phyloP scores from a whole-genome alignment of 2,888 invertebrate genomes.

The Heliconius erato region DNA sequence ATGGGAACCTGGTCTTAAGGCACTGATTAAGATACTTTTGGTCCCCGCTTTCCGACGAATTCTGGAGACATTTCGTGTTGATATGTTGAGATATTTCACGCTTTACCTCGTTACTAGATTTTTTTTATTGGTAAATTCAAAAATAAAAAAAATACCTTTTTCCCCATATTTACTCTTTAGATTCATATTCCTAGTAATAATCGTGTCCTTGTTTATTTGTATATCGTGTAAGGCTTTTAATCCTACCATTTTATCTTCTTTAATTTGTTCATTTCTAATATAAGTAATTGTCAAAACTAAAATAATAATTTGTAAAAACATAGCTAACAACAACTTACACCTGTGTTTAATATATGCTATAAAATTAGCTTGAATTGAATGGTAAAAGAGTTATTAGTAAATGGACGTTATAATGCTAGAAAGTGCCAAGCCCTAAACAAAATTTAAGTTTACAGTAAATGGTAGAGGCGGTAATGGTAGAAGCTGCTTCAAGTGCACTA shows the following conservation, averaged over 20 bases:
- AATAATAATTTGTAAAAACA: conserved; percentile 16
- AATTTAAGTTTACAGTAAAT: neutral
- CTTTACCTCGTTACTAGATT: no score
- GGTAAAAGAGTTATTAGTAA: neutral
- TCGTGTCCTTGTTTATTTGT: conserved; percentile 73
- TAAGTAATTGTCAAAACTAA: neutral
- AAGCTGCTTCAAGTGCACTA: no score
- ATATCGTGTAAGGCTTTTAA: conserved; percentile 66
- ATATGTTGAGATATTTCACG: no score
- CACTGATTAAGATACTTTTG: no score
- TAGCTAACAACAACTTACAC: neutral
- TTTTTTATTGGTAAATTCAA: neutral
- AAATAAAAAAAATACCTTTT: conserved; percentile 53
- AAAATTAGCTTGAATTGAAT: neutral
- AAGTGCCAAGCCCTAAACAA: neutral
- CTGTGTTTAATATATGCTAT: neutral
- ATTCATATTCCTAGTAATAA: conserved; percentile 71
- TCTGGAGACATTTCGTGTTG: no score
- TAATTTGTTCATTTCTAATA: conserved; percentile 24
- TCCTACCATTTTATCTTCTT: conserved; percentile 61
- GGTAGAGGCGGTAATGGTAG: neutral
- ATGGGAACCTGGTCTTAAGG: no score
- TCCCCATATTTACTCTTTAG: conserved; percentile 60
- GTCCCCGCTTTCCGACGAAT: no score
- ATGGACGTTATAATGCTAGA: neutral